Evolutionary conservation across 1,140 invertebrate genomes (phyloP), one percentile per base, ranked within the genome.

Genomic region (Nixonia krombeini): DNA sequence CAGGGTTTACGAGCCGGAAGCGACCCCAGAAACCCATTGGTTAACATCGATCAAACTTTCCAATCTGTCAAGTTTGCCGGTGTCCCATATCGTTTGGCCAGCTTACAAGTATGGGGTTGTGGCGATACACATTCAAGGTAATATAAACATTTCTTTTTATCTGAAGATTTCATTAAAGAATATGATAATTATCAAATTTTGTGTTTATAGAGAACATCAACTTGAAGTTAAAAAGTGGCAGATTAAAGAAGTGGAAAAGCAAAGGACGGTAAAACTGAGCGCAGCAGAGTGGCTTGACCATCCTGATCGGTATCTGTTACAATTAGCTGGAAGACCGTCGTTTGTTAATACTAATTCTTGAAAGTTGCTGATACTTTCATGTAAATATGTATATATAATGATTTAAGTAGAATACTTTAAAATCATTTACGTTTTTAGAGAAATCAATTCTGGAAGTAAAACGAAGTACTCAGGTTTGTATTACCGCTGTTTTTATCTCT

Each of bases 151-250:
- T 53, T 25, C 21, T 0, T 0, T 26, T 1, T 10, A 21, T 10
- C 17, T 31, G 5, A 4, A 9, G 0, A 21, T 17, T 0, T 17
- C 0, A 12, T 26, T 31, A 50, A 23, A 7, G 12, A 18, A 7
- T 5, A n/a, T n/a, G 16, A 1, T 18, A 23, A 25, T 53, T 52
- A n/a, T 41, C 1, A 9, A 55, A 42, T 62, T 15, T 53, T 59
- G 13, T 50, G 21, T 29, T 46, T 12, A 37, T 47, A 89, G 93
- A 31, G 93, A 96, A 78, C 88, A 88, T 18, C 94, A 97, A 83
- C 78, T 93, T 51, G 93, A 96, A 65, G 90, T 96, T 53, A 96
- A 96, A 80, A 93, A 94, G 69, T 96, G 94, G 94, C 93, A 96
- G 78, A 90, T 93, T 0, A 92, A 92, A 74, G 92, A 96, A 83